Base-by-base conservation (phyloP, 2,797 vertebrate species). In the Pipistrellus kuhlii region DNA sequence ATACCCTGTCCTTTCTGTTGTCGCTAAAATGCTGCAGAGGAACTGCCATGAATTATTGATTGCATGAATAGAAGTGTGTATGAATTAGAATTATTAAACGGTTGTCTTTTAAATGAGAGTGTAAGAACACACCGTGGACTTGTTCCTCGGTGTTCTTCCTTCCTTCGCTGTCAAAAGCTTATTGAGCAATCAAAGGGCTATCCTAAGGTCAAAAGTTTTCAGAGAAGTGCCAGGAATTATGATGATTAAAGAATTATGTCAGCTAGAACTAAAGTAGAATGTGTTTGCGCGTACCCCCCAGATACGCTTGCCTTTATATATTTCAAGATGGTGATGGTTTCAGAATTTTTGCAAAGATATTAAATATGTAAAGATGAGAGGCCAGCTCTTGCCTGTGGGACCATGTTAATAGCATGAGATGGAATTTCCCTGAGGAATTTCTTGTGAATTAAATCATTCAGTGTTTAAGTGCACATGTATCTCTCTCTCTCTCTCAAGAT, bases 41-140 rank as follows among this genome's bases (percentile, higher is more conserved):
- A 93, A 93, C 2, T n/a, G 66, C 69, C 78, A 76, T 97, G 93
- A 98, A 98, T 98, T 98, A 97, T 97, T 97, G 97, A 98, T 97
- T 75, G 21, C 88, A 30, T 85, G 94, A 88, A 64, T 80, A 68
- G 0, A 23, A 93, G 66, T 64, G 15, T 94, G 13, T 55, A 86
- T 89, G 96, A 96, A 91, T 97, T 96, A 94, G 89, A 97, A 97
- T 97, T 93, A 96, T 95, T 89, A 44, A 91, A 76, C 91, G 86
- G 90, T 3, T 92, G 95, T 95, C 95, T 97, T 97, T 95, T 4
- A 44, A 92, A 95, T 62, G 92, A 82, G 0, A 72, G 23, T 93
- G 85, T 96, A 91, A 77, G 88, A 95, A 90, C 80, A 86, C 76
- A 20, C 44, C 5, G 73, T 25, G 46, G 94, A 93, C 81, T 48